Conservation (phyloP, 2,113 vertebrate species). For the Bufo bufo region DNA sequence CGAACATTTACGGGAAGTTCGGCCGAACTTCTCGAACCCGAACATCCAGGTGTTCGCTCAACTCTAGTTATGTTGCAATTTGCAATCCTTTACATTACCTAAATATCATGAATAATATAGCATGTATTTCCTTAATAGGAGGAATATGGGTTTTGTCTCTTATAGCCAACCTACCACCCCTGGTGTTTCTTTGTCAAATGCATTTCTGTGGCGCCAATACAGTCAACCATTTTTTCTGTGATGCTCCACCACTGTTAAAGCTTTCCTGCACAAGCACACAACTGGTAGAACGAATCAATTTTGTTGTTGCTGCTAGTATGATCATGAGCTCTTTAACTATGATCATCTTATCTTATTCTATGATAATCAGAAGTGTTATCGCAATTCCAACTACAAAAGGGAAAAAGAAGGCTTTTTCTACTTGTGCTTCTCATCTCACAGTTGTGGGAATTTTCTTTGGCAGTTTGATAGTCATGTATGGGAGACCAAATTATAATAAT, state of each 20-base stretch:
- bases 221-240: slow-evolving; percentile 38
- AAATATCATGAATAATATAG: neutral
- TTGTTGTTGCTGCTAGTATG: slow-evolving; percentile 14
- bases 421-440: slow-evolving; percentile 18
- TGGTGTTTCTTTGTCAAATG: slow-evolving; percentile 17
- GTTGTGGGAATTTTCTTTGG: slow-evolving; percentile 22
- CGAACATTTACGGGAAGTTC: too few species aligned
- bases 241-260: slow-evolving; percentile 27
- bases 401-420: slow-evolving; percentile 21
- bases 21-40: too few species aligned
- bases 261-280: neutral
- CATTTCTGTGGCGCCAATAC: slow-evolving; percentile 25
- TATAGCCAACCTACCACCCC: slow-evolving; percentile 6
- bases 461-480: slow-evolving; percentile 34
- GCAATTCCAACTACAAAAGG: slow-evolving; percentile 9
- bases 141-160: neutral
- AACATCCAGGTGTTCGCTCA: too few species aligned
- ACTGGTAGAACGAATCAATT: slow-evolving; percentile 8
- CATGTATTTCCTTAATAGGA: neutral
- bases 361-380: slow-evolving; percentile 13
- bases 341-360: slow-evolving; percentile 24
- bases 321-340: slow-evolving; percentile 10
- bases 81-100: slow-evolving; percentile 30
- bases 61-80: slow-evolving; percentile 30
- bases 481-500: slow-evolving; percentile 4